Conservation (phyloP, 2,888 invertebrate species). For the Caenorhabditis sulstoni region DNA sequence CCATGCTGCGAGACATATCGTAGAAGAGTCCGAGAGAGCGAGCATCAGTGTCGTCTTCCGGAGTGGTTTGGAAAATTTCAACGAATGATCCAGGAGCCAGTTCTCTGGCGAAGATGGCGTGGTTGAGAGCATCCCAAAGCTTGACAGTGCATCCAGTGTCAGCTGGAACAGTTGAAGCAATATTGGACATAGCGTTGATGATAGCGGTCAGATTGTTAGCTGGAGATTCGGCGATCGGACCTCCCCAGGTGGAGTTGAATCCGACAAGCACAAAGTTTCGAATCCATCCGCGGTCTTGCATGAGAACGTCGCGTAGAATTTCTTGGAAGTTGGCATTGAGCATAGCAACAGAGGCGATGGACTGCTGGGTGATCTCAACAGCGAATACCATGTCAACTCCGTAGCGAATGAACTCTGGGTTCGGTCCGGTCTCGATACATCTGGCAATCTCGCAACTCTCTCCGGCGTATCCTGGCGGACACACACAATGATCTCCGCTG, state of each 20-base stretch:
- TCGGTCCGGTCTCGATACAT: constrained; percentile 64
- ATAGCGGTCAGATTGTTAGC: constrained; percentile 47
- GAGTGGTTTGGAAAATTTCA: constrained; percentile 68
- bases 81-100: constrained; percentile 64
- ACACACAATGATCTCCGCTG: constrained; percentile 62
- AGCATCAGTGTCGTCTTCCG: constrained; percentile 60
- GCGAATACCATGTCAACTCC: constrained; percentile 72
- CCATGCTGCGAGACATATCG: constrained; percentile 53
- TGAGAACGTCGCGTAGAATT: constrained; percentile 64
- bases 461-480: constrained; percentile 69
- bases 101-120: constrained; percentile 54
- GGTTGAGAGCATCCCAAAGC: constrained; percentile 66
- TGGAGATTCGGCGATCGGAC: constrained; percentile 56
- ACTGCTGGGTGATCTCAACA: constrained; percentile 66
- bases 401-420: constrained; percentile 57
- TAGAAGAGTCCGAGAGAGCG: constrained; percentile 57
- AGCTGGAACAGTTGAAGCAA: constrained; percentile 43
- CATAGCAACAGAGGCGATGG: constrained; percentile 51
- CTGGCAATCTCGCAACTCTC: constrained; percentile 65
- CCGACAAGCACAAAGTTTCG: constrained; percentile 67
- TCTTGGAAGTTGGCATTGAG: constrained; percentile 61
- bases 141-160: constrained; percentile 66
- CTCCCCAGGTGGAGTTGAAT: constrained; percentile 72
- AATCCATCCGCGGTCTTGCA: constrained; percentile 66
- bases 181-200: constrained; percentile 39